Evolutionary conservation across 1,140 invertebrate genomes (phyloP).

Genomic region (Parapsyche elsis): DNA sequence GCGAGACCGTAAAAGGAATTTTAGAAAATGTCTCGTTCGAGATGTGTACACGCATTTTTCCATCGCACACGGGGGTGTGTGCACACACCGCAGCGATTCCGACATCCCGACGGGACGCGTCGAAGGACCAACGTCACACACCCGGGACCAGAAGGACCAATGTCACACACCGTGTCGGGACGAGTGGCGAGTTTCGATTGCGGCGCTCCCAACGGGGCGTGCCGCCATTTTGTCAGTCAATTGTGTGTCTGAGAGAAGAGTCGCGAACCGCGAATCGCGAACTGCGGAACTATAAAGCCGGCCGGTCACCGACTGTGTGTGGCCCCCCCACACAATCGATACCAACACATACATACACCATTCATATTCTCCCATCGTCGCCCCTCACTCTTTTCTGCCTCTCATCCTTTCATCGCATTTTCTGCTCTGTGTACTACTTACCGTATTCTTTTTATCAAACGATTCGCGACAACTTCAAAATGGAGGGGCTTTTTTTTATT

Average conservation of each 20-base stretch:
- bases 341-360: not conserved
- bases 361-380: constrained; percentile 17
- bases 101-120: no score
- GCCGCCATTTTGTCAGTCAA: constrained; percentile 29
- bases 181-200: no score
- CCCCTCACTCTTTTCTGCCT: not conserved
- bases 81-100: no score
- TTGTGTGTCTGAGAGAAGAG: constrained; percentile 6
- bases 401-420: not conserved
- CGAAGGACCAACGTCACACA: no score
- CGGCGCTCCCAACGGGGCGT: not conserved
- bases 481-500: not conserved
- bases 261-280: not conserved
- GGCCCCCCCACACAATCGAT: constrained; percentile 13
- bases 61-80: no score
- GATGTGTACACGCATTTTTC: no score
- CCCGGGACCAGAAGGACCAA: not conserved
- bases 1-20: no score
- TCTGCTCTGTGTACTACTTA: not conserved
- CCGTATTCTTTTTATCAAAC: not conserved
- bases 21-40: no score
- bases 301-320: not conserved
- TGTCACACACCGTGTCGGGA: not conserved
- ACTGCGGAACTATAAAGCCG: not conserved
- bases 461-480: no score